phyloP scores from a whole-genome alignment of 2,797 vertebrate genomes.

The Enteromius unitaeniatus region DNA sequence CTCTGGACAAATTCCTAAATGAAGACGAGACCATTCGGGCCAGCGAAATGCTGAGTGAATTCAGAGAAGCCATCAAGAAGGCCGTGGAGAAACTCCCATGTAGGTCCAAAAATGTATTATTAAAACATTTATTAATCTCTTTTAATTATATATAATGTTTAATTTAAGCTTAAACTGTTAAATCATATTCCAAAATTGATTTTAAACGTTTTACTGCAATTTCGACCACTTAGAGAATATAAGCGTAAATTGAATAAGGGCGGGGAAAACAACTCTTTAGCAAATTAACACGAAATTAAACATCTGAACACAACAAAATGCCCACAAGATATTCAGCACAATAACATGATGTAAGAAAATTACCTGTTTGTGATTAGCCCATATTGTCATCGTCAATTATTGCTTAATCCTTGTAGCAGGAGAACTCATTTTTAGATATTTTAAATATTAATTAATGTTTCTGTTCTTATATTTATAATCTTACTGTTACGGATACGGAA shows the following conservation, averaged over 20 bases:
- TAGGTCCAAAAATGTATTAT: slow-evolving; percentile 57
- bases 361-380: too few species aligned
- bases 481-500: not conserved
- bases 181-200: too few species aligned
- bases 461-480: too few species aligned
- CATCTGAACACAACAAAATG: too few species aligned
- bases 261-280: not conserved
- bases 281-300: too few species aligned
- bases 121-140: too few species aligned
- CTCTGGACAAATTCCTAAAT: slow-evolving; percentile 74
- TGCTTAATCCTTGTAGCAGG: not conserved
- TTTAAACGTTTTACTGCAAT: not conserved
- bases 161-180: not conserved
- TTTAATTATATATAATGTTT: too few species aligned
- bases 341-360: too few species aligned
- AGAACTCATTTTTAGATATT: not conserved
- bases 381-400: not conserved
- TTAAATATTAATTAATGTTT: too few species aligned
- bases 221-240: not conserved
- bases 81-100: slow-evolving; percentile 67
- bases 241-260: not conserved
- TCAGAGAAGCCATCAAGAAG: slow-evolving; percentile 80
- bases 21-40: slow-evolving; percentile 72
- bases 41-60: slow-evolving; percentile 74
- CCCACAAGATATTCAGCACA: not conserved